A percentile compares a stretch with the other conserved stretches of the same genome.
These are phyloP conservation scores for Oncorhynchus gorbuscha DNA, from an alignment of 2,113 vertebrate species.

Conservation along the genomic window DNA sequence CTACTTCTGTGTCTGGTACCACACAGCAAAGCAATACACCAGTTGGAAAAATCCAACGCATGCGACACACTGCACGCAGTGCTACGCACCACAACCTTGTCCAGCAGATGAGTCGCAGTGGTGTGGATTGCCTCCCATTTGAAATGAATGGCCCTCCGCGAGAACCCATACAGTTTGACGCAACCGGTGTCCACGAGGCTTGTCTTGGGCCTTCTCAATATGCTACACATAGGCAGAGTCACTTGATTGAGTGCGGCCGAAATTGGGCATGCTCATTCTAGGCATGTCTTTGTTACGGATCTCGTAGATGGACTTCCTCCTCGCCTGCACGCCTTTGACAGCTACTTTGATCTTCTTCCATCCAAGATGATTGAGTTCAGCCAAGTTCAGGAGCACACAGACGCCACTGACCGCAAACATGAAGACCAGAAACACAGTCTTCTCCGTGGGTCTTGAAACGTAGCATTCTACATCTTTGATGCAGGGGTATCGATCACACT, in stretches of 20 bases:
- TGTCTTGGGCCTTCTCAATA: neutral
- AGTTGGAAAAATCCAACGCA: too few relatives aligned
- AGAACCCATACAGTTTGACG: neutral
- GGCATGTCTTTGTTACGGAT: conserved; percentile 89
- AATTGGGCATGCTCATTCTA: conserved; percentile 87
- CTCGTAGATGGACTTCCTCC: conserved; percentile 91
- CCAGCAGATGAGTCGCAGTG: too few relatives aligned
- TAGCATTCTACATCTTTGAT: conserved; percentile 93
- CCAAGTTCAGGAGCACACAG: conserved; percentile 88
- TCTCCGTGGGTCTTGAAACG: conserved; percentile 89
- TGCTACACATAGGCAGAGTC: conserved; percentile 88
- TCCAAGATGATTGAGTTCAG: conserved; percentile 89
- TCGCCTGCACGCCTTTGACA: conserved; percentile 85
- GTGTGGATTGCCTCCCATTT: too few relatives aligned
- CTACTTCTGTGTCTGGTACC: too few relatives aligned
- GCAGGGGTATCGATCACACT: conserved; percentile 90
- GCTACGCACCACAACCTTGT: too few relatives aligned
- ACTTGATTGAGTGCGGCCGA: conserved; percentile 91
- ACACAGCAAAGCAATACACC: too few relatives aligned
- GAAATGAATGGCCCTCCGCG: too few relatives aligned
- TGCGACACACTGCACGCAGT: too few relatives aligned
- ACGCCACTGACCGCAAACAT: conserved; percentile 92
- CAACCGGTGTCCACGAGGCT: neutral
- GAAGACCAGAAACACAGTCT: conserved; percentile 90
- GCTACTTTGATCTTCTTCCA: conserved; percentile 93